phyloP scores from a whole-genome alignment of 2,113 vertebrate species.

The Laterallus jamaicensis region DNA sequence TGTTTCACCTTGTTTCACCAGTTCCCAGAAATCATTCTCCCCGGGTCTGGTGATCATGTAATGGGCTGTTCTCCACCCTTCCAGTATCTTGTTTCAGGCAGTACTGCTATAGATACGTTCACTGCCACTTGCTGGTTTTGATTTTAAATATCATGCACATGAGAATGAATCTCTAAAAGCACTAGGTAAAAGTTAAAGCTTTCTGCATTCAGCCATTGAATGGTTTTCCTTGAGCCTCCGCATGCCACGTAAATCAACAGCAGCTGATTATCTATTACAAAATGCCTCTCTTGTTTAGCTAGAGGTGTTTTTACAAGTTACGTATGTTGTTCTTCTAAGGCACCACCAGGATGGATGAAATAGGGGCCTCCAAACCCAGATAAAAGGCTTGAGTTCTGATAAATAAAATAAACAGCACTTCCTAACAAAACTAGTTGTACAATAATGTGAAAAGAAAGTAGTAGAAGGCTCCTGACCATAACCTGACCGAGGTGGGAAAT shows the following conservation, averaged over 20 bases:
- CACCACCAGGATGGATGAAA: background rate
- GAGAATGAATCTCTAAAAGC: background rate
- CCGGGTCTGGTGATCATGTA: background rate
- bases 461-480: background rate
- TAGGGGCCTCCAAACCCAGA: background rate
- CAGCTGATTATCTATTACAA: background rate
- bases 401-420: background rate
- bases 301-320: background rate
- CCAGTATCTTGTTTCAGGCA: background rate
- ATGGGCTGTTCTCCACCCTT: background rate
- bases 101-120: background rate
- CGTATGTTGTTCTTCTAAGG: background rate
- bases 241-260: background rate
- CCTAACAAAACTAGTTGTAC: background rate
- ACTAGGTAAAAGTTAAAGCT: background rate
- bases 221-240: background rate
- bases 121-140: background rate
- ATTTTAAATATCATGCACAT: background rate
- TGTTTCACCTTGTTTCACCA: constrained; percentile 14
- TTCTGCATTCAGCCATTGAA: background rate
- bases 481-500: background rate
- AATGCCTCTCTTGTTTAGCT: background rate
- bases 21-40: background rate
- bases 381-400: background rate
- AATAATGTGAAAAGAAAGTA: background rate